These are phyloP conservation scores for Arrhopalites spinosus DNA, from an alignment of 2,888 invertebrate species.

Conservation along the genomic window DNA sequence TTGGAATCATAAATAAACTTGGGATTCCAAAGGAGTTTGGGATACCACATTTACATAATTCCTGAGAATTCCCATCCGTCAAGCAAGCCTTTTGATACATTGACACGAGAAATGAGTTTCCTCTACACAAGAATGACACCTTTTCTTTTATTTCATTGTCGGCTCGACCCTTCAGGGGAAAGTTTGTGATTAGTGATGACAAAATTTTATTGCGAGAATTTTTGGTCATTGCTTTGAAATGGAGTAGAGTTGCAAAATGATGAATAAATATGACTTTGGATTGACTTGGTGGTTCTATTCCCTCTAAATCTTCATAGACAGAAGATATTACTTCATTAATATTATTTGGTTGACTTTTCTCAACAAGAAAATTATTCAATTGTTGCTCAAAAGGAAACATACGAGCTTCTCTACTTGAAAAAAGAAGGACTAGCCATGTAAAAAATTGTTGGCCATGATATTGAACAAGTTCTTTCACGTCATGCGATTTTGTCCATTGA, in stretches of 20 bases:
- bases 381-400: constrained; percentile 11
- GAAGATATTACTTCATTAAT: constrained; percentile 27
- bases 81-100: constrained; percentile 48
- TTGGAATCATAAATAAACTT: constrained; percentile 34
- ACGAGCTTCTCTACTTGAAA: background rate
- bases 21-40: constrained; percentile 43
- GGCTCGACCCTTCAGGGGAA: constrained; percentile 47
- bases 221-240: constrained; percentile 22
- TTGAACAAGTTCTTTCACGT: background rate
- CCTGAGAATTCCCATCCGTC: constrained; percentile 43
- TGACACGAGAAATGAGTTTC: constrained; percentile 39
- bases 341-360: constrained; percentile 4
- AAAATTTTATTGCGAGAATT: constrained; percentile 30
- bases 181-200: constrained; percentile 39
- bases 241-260: constrained; percentile 26
- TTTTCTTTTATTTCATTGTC: constrained; percentile 45
- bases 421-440: constrained; percentile 20
- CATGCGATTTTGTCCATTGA: constrained; percentile 8
- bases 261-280: constrained; percentile 2
- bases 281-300: background rate
- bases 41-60: constrained; percentile 49
- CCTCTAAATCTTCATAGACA: constrained; percentile 23
- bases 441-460: background rate
- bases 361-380: background rate
- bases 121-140: constrained; percentile 38